Evolutionary conservation across 1,140 invertebrate genomes (phyloP).

Genomic region (Maniola jurtina): DNA sequence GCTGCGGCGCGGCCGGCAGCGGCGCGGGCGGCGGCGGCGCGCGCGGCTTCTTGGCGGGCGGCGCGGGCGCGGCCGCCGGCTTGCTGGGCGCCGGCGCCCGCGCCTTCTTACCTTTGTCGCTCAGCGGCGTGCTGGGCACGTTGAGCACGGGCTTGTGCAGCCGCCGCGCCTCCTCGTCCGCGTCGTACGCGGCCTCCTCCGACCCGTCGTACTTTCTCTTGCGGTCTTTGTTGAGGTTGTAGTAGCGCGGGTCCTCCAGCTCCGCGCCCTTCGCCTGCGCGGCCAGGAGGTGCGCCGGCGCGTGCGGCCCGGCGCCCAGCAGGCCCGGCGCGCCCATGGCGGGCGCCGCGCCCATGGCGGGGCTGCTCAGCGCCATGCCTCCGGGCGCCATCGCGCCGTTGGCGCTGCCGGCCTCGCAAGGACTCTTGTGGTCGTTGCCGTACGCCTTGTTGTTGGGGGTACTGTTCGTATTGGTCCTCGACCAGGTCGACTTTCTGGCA

Average conservation of each 20-base stretch:
- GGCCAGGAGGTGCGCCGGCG: constrained; percentile 56
- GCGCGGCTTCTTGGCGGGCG: constrained; percentile 76
- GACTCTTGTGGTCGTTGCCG: constrained; percentile 46
- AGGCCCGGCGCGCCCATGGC: constrained; percentile 60
- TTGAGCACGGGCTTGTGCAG: constrained; percentile 76
- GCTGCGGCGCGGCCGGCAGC: constrained; percentile 70
- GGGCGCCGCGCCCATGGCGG: constrained; percentile 54
- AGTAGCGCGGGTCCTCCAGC: constrained; percentile 85
- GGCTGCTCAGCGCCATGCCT: constrained; percentile 60
- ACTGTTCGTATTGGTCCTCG: constrained; percentile 74
- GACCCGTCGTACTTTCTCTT: constrained; percentile 85
- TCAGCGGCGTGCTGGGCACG: constrained; percentile 79
- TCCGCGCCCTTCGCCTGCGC: constrained; percentile 66
- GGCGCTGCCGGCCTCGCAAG: constrained; percentile 33
- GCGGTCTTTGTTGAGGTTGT: constrained; percentile 86
- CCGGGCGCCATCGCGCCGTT: constrained; percentile 67
- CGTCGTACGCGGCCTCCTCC: constrained; percentile 81
- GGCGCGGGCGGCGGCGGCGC: constrained; percentile 80
- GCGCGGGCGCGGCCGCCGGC: constrained; percentile 58
- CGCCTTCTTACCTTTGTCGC: constrained; percentile 67
- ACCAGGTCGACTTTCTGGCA: constrained; percentile 83
- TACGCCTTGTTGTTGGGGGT: constrained; percentile 62
- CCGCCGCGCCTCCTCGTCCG: constrained; percentile 80
- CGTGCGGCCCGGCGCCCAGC: constrained; percentile 53
- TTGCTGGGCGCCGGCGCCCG: constrained; percentile 41